Conservation (phyloP, 2,113 vertebrate genomes). For the Microtus ochrogaster region DNA sequence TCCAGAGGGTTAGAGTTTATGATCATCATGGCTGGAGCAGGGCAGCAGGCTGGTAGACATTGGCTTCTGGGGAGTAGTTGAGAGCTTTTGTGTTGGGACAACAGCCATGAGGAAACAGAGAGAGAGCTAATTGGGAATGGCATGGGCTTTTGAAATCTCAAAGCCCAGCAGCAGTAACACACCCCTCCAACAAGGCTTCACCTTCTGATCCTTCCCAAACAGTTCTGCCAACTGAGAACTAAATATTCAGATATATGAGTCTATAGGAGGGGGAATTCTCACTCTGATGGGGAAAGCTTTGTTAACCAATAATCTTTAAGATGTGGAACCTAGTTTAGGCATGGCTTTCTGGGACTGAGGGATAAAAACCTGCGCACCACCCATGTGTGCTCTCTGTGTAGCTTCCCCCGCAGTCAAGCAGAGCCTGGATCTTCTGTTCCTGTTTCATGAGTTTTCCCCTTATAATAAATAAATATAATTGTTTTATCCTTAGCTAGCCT, state of each 20-base stretch:
- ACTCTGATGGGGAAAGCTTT: too few species aligned
- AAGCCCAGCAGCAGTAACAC: background rate
- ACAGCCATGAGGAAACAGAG: background rate
- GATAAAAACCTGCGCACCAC: too few species aligned
- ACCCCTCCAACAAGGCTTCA: background rate
- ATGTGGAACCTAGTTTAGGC: too few species aligned
- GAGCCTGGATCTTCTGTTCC: too few species aligned
- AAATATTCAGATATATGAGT: background rate
- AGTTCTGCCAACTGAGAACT: background rate
- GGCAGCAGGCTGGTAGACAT: background rate
- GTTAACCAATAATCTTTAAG: too few species aligned
- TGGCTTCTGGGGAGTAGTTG: background rate
- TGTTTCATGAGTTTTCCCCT: too few species aligned
- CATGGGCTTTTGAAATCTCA: background rate
- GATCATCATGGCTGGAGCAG: background rate
- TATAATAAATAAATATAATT: too few species aligned
- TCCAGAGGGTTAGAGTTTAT: background rate
- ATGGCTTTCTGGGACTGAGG: too few species aligned
- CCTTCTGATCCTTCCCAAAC: background rate
- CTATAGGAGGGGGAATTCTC: background rate
- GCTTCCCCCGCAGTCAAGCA: too few species aligned
- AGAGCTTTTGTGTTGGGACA: background rate
- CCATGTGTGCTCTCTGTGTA: too few species aligned
- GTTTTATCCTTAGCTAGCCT: too few species aligned
- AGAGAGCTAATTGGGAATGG: background rate